Conservation (phyloP, 2,113 vertebrate genomes). For the Petaurus breviceps region DNA sequence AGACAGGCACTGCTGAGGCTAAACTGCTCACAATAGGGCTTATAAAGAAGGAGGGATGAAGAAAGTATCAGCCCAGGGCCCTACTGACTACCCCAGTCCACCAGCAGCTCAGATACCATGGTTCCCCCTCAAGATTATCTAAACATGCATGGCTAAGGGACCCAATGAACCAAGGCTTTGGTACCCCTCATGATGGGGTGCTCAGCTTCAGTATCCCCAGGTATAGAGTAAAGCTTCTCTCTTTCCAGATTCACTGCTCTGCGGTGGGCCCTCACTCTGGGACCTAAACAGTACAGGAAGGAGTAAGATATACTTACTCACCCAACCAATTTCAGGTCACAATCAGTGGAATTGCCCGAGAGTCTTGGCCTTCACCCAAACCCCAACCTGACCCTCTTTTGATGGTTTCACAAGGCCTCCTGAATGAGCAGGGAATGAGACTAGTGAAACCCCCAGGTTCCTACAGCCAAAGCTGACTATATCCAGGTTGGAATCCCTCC, state of each 20-base stretch:
- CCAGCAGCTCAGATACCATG: constrained; percentile 23
- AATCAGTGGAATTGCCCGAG: constrained; percentile 20
- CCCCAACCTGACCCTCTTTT: constrained; percentile 75
- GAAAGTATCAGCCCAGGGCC: constrained; percentile 26
- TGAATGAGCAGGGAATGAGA: constrained; percentile 5
- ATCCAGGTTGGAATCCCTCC: constrained; percentile 59
- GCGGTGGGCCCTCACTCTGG: constrained; percentile 13
- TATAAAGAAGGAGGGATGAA: constrained; percentile 35
- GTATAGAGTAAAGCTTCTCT: background rate
- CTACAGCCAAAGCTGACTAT: constrained; percentile 54
- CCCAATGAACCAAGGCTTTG: background rate
- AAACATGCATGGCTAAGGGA: constrained; percentile 1
- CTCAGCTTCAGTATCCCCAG: background rate
- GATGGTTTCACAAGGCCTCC: constrained; percentile 64
- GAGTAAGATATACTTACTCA: constrained; percentile 44
- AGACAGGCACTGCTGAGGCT: constrained; percentile 18
- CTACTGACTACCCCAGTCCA: background rate
- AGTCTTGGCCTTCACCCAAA: constrained; percentile 52
- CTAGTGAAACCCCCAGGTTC: constrained; percentile 35
- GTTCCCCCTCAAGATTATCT: constrained; percentile 19
- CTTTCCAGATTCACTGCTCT: background rate
- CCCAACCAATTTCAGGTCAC: constrained; percentile 44
- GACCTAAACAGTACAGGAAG: constrained; percentile 23
- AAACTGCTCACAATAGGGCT: constrained; percentile 15
- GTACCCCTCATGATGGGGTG: background rate